These are phyloP conservation scores for Neolamprologus sp. DNA, from an alignment of 2,113 vertebrate genomes.

Conservation along the genomic window DNA sequence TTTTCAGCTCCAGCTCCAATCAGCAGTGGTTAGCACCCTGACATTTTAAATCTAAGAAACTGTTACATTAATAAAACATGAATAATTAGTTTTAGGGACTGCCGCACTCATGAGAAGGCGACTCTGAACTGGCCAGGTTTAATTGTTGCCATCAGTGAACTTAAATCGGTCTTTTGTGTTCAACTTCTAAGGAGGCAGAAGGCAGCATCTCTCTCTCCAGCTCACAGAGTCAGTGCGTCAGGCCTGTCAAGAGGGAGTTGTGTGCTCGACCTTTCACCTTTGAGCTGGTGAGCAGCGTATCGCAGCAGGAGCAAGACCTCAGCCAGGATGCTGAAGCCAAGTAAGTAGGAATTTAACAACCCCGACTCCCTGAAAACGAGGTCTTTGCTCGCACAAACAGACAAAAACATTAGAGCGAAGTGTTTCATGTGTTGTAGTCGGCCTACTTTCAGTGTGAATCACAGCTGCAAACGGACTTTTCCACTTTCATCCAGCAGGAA, in stretches of 20 bases:
- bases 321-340: slow-evolving; percentile 39
- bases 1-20: neutral
- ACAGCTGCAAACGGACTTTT: neutral
- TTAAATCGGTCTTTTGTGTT: neutral
- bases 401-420: neutral
- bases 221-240: slow-evolving; percentile 52
- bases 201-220: slow-evolving; percentile 62
- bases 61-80: accelerated
- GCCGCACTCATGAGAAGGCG: neutral
- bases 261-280: slow-evolving; percentile 78
- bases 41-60: neutral
- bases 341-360: slow-evolving; percentile 20
- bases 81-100: neutral
- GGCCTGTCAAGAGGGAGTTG: slow-evolving; percentile 64
- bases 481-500: neutral
- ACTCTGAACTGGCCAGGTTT: neutral
- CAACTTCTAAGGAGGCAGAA: slow-evolving; percentile 61
- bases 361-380: accelerated
- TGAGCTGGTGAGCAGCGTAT: slow-evolving; percentile 62
- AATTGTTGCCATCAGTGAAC: neutral
- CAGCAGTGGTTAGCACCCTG: neutral
- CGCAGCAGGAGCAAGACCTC: slow-evolving; percentile 38
- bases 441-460: neutral
- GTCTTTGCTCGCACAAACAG: neutral
- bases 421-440: neutral